A percentile compares a stretch with the other conserved stretches of the same genome.
These are phyloP conservation scores for Drosophila nigricruria DNA, from an alignment of 2,888 invertebrate species.

Conservation along the genomic window DNA sequence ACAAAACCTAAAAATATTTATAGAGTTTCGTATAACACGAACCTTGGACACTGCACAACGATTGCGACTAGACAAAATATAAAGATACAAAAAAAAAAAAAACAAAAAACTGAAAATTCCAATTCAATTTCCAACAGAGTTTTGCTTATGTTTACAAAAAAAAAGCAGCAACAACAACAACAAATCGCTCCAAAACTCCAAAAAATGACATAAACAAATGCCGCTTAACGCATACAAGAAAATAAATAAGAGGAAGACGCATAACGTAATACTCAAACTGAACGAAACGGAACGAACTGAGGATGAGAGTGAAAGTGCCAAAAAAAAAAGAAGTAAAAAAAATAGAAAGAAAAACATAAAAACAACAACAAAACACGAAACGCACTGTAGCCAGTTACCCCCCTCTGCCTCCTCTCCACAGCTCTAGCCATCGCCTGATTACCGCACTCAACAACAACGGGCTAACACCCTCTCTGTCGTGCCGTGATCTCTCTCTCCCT, in stretches of 20 bases:
- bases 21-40: slow-evolving; percentile 37
- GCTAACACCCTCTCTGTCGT: slow-evolving; percentile 9
- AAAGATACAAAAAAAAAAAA: neutral
- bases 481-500: neutral
- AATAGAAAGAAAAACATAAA: slow-evolving; percentile 23
- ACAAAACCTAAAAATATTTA: slow-evolving; percentile 20
- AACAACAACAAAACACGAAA: slow-evolving; percentile 67
- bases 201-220: slow-evolving; percentile 63
- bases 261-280: slow-evolving; percentile 71
- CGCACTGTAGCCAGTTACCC: slow-evolving; percentile 59
- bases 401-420: neutral
- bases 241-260: slow-evolving; percentile 35
- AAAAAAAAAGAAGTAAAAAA: slow-evolving; percentile 39
- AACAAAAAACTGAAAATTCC: slow-evolving; percentile 1
- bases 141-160: slow-evolving; percentile 58
- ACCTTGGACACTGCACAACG: slow-evolving; percentile 57
- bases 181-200: slow-evolving; percentile 31
- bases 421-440: slow-evolving; percentile 52
- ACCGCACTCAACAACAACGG: slow-evolving; percentile 66
- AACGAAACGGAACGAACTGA: slow-evolving; percentile 54
- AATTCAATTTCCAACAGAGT: slow-evolving; percentile 32
- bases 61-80: slow-evolving; percentile 26
- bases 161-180: slow-evolving; percentile 38
- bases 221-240: slow-evolving; percentile 53
- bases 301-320: slow-evolving; percentile 76